Conservation (phyloP, 2,113 vertebrate species). For the Laticauda colubrina region DNA sequence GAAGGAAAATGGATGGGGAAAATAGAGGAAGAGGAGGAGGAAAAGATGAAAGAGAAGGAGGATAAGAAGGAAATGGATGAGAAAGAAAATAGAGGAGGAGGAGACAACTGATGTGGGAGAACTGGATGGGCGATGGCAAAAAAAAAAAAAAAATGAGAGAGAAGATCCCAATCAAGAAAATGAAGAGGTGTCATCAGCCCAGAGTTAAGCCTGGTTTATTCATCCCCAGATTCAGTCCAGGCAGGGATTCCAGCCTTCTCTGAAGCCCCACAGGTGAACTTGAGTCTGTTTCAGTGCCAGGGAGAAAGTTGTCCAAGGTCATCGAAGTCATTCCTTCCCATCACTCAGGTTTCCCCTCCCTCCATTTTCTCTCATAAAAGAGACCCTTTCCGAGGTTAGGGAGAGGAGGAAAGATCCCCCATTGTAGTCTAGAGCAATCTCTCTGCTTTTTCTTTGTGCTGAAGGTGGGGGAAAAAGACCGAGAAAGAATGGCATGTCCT, state of each 20-base stretch:
- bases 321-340: conserved; percentile 57
- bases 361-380: conserved; percentile 31
- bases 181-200: conserved; percentile 24
- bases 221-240: conserved; percentile 53
- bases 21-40: no score
- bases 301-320: conserved; percentile 57
- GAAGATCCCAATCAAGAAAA: conserved; percentile 38
- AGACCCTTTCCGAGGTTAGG: conserved; percentile 20
- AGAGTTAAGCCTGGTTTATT: conserved; percentile 38
- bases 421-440: conserved; percentile 45
- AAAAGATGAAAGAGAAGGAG: no score
- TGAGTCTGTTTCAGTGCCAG: conserved; percentile 58
- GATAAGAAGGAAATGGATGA: no score
- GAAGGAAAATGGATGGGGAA: no score
- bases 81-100: conserved; percentile 22
- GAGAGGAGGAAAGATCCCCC: conserved; percentile 22
- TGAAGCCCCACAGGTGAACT: conserved; percentile 49
- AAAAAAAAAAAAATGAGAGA: conserved; percentile 38
- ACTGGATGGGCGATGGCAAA: background rate
- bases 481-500: background rate
- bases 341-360: conserved; percentile 21
- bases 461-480: background rate
- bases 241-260: conserved; percentile 39
- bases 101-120: conserved; percentile 9
- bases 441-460: conserved; percentile 63